A percentile compares a stretch with the other conserved stretches of the same genome.
Evolutionary conservation across 1,140 invertebrate species (phyloP).

Genomic region (Leptinotarsa undecemlineata): DNA sequence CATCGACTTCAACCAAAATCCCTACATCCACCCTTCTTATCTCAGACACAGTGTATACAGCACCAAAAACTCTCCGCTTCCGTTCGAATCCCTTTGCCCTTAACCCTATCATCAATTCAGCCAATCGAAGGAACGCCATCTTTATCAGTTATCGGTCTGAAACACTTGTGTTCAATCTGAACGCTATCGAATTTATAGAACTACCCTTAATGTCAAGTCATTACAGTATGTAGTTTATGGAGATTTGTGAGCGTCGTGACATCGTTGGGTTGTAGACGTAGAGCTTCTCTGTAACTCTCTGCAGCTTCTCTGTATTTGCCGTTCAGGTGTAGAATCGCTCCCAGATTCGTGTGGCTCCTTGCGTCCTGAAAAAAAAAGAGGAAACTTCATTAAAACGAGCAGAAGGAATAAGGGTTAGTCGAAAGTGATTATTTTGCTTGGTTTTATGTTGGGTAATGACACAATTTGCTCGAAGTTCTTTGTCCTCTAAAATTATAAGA

Average conservation of each 20-base stretch:
- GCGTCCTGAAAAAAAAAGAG: slow-evolving; percentile 69
- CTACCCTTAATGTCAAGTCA: slow-evolving; percentile 57
- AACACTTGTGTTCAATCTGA: slow-evolving; percentile 7
- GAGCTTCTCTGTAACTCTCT: slow-evolving; percentile 77
- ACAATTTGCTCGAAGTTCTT: too few relatives aligned
- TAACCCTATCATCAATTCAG: slow-evolving; percentile 3
- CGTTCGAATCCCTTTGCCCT: too few relatives aligned
- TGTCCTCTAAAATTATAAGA: too few relatives aligned
- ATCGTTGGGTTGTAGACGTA: slow-evolving; percentile 83
- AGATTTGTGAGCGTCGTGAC: slow-evolving; percentile 85
- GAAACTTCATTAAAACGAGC: too few relatives aligned
- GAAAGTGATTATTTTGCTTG: too few relatives aligned
- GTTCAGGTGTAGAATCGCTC: slow-evolving; percentile 90
- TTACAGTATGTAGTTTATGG: slow-evolving; percentile 71
- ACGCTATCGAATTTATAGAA: not conserved
- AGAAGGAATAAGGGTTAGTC: too few relatives aligned
- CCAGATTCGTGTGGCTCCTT: slow-evolving; percentile 88
- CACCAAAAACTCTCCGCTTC: too few relatives aligned
- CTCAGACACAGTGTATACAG: too few relatives aligned
- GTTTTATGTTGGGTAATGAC: too few relatives aligned
- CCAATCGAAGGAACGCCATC: slow-evolving; percentile 20
- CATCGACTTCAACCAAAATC: too few relatives aligned
- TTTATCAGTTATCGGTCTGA: slow-evolving; percentile 20
- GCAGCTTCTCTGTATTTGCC: slow-evolving; percentile 86
- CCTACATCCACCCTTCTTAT: too few relatives aligned